Base-by-base conservation (phyloP, 2,888 invertebrate species). In the Drosophila putrida region DNA sequence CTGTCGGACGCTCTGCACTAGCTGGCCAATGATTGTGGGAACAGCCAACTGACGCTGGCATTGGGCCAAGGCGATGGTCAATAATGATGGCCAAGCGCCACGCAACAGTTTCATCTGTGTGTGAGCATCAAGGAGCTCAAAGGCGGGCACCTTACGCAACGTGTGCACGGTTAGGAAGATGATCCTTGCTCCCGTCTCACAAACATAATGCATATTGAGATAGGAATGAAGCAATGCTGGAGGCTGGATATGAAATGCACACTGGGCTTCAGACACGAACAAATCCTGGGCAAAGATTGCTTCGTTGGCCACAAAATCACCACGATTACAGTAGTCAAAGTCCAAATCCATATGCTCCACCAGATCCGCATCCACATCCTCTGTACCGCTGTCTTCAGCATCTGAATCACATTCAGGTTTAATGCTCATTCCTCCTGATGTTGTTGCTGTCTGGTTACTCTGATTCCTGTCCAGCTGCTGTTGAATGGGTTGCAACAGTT, bases 181-280 rank as follows among this genome's bases (percentile, higher is more conserved):
- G 59, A 99, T 94, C 51, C 99, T 93, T 2, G 98, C 98, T 27
- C 98, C 98, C 80, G 97, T 97, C 93, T 99, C 99, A 93, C 98
- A 99, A 54, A 97, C 97, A 89, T 97, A 98, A 93, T 98, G 98
- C 89, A 97, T 95, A 80, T 98, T 97, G 84, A 98, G 94, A 93
- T 97, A 97, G n/a, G 96, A 95, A 11, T 98, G 97, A 82, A 97
- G 96, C 6, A 97, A 95, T 27, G 95, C 94, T 11, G 95, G 95
- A 44, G 96, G 95, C 82, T 96, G 96, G 77, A 97, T 93, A 86
- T 95, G 95, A 90, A 97, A 97, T 49, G 94, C 93, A 70, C 95
- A 95, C 90, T 96, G 95, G 55, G 94, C 94, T 66, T 96, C 95
- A 15, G 94, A 65, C 0, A 38, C 94, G 66, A 97, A 92, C 61